Percentiles rank a stretch among this genome's conserved stretches.
phyloP scores from a whole-genome alignment of 2,797 vertebrate species.

The Podarcis siculus region DNA sequence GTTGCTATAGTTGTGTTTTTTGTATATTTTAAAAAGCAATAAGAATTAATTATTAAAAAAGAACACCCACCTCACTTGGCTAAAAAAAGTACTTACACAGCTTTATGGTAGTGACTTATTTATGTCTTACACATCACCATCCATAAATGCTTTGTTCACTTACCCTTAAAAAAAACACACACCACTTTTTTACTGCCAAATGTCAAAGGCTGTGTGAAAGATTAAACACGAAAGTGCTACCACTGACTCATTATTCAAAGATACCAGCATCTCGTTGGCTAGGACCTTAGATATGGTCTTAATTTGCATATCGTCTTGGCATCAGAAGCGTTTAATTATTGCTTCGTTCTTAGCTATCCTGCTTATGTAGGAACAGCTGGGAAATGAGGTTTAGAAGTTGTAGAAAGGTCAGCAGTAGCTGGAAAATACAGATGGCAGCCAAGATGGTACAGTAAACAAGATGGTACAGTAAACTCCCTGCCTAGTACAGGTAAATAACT shows the following conservation, averaged over 20 bases:
- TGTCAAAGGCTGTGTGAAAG: neutral
- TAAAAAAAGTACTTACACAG: neutral
- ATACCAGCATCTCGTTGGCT: neutral
- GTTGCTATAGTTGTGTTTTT: too few species aligned
- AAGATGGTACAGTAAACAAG: constrained; percentile 42
- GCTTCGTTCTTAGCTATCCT: constrained; percentile 36
- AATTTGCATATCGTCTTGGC: constrained; percentile 19
- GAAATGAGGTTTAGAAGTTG: constrained; percentile 38
- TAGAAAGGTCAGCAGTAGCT: constrained; percentile 61
- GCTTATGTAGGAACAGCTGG: constrained; percentile 60
- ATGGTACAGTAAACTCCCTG: constrained; percentile 47
- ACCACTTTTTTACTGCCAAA: constrained; percentile 23
- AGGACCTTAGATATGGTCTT: neutral
- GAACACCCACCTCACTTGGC: too few species aligned
- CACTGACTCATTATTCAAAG: neutral
- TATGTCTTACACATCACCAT: too few species aligned
- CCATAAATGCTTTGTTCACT: neutral
- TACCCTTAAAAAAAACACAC: neutral
- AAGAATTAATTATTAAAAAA: too few species aligned
- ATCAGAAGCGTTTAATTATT: constrained; percentile 28
- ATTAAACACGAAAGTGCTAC: neutral
- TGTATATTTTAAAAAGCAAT: too few species aligned
- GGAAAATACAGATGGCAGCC: constrained; percentile 40
- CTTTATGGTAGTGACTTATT: neutral
- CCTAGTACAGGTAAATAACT: constrained; percentile 48